Evolutionary conservation across 2,113 vertebrate species (phyloP), one percentile per base, ranked within the genome.

Genomic region (Acrocephalus kingi): DNA sequence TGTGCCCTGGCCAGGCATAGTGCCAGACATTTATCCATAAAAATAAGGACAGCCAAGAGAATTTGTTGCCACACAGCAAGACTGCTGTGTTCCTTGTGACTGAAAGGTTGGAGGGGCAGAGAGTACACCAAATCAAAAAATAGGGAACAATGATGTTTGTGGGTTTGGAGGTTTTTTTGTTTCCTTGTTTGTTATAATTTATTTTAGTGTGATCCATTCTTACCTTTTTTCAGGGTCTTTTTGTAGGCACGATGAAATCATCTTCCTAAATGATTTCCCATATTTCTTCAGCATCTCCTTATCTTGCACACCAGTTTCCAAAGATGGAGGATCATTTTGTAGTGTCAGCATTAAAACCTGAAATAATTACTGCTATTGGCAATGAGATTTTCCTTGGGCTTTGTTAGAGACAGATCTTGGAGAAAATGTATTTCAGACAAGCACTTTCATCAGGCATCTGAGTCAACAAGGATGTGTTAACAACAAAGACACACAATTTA

Each of bases 261-360:
- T 99, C 98, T 99, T 99, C 97, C 99, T 98, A 97, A 99, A 99
- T 11, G 99, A 99, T 71, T 99, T 99, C 89, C 99, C 99, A 0
- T 99, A 99, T 92, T 99, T 99, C 97, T 99, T 99, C 86, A 99
- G 98, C 98, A 99, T 99, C 95, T 99, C 99, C 90, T 99, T 99
- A 95, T 99, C 99, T 67, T 99, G 98, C 97, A 99, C 99, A 59
- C 99, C 99, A 1, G 99, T 99, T 98, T 99, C 99, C 97, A 99
- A 97, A 91, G 98, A 98, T 1, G 99, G 99, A 43, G 99, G 99
- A 93, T 99, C 99, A 5, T 99, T 99, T 95, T 99, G 99, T 94
- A 99, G 97, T 16, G 99, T 99, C 97, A 99, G 97, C 99, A 99
- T 99, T 98, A 99, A 98, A 91, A 99, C 99, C 99, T 99, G 94